Evolutionary conservation across 1,140 invertebrate genomes (phyloP), one percentile per base, ranked within the genome.

Genomic region (Saccostrea echinata): DNA sequence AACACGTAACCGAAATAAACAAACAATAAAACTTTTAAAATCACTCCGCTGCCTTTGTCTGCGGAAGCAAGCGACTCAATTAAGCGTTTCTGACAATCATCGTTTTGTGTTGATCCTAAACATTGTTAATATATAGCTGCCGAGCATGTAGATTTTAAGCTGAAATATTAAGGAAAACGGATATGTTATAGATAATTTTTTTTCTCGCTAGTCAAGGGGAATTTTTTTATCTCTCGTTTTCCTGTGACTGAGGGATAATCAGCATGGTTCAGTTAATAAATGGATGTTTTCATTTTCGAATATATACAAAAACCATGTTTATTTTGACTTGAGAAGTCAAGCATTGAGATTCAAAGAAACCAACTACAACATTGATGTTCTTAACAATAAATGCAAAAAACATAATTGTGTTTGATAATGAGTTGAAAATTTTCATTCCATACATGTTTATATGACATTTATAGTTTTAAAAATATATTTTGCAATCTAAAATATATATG

Each of bases 371-470:
- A 43, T 43, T 61, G 55, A 18, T 27, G 30, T 30, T 9, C 27
- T 71, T 71, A 3, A 11, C 68, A 33, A 30, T 71, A 71, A 71
- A 71, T 61, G 68, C 30, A 71, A 13, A 68, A 71, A 71, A 71
- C 68, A 64, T 21, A 30, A 33, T 71, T 27, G 68, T 27, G 24
- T 33, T 30, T 71, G 27, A 71, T 71, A 71, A 71, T 13, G 13
- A 33, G 12, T 16, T 8, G 16, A 33, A 71, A 13, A 30, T 71
- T 30, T 9, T 30, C 24, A 24, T 30, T 71, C 27, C 11, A 13
- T 16, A 27, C 27, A 12, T 71, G 30, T 71, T 64, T 64, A 24
- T 24, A 8, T 64, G 57, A 8, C 24, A 33, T 33, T 16, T 33
- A 33, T 33, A 30, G 24, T 30, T 30, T 71, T 30, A 21, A 16